These are phyloP conservation scores for Mayetiola destructor DNA, from an alignment of 2,888 invertebrate genomes.

Conservation along the genomic window DNA sequence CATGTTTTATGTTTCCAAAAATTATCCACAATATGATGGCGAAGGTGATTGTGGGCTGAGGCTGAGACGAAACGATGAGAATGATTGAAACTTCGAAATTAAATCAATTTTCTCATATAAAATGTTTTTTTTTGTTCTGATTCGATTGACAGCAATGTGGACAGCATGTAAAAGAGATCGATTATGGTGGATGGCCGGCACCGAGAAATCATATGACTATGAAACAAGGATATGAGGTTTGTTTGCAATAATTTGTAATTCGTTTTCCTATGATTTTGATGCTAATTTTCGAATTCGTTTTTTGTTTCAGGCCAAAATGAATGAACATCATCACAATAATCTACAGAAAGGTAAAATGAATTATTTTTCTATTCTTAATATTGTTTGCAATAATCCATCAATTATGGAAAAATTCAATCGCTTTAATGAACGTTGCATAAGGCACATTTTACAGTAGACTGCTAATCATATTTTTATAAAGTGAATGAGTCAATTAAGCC, in stretches of 20 bases:
- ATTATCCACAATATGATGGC: too few species aligned
- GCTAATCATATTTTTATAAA: background rate
- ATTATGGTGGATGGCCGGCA: slow-evolving; percentile 34
- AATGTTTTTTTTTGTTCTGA: background rate
- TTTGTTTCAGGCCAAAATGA: slow-evolving; percentile 34
- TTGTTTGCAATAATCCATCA: too few species aligned
- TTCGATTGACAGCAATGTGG: slow-evolving; percentile 25
- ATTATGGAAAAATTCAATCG: too few species aligned
- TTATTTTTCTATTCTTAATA: too few species aligned
- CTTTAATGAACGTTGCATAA: too few species aligned
- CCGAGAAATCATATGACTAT: slow-evolving; percentile 34
- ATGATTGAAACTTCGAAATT: background rate
- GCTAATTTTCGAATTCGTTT: slow-evolving; percentile 15
- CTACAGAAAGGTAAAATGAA: slow-evolving; percentile 36
- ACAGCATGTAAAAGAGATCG: slow-evolving; percentile 35
- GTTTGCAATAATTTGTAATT: slow-evolving; percentile 2
- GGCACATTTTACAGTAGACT: too few species aligned
- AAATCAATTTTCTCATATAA: background rate
- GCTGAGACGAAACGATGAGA: too few species aligned
- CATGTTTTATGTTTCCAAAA: too few species aligned
- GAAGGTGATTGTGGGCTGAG: too few species aligned
- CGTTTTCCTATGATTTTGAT: background rate
- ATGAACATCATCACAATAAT: slow-evolving; percentile 34
- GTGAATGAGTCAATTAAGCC: background rate
- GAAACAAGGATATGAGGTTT: slow-evolving; percentile 36